Conservation (phyloP, 2,797 vertebrate genomes). For the Pterois miles region DNA sequence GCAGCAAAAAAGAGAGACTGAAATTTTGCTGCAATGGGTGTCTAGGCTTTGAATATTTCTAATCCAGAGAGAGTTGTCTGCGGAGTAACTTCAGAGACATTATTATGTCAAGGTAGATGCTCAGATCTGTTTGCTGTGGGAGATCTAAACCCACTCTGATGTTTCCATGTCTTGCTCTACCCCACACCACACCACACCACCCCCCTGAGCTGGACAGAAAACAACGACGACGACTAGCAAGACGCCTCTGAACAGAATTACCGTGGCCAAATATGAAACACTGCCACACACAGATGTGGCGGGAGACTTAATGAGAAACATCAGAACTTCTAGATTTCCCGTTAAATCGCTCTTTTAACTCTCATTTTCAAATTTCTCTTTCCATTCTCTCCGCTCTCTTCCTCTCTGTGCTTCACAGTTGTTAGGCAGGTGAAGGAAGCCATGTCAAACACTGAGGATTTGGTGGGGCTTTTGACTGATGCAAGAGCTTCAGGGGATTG, state of each 20-base stretch:
- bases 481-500: slow-evolving; percentile 71
- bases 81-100: slow-evolving; percentile 46
- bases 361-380: neutral
- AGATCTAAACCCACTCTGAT: slow-evolving; percentile 59
- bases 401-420: slow-evolving; percentile 39
- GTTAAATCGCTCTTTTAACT: neutral
- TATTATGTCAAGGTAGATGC: slow-evolving; percentile 46
- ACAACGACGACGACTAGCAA: neutral
- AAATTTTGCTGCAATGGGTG: slow-evolving; percentile 24
- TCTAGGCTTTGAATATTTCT: slow-evolving; percentile 44
- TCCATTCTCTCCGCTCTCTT: neutral
- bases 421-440: slow-evolving; percentile 69
- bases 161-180: slow-evolving; percentile 18
- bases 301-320: slow-evolving; percentile 23
- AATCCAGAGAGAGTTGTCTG: slow-evolving; percentile 37
- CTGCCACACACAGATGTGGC: neutral
- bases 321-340: slow-evolving; percentile 17
- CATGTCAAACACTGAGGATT: slow-evolving; percentile 63
- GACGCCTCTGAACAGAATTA: slow-evolving; percentile 12
- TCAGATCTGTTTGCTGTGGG: slow-evolving; percentile 36
- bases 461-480: slow-evolving; percentile 63
- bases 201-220: slow-evolving; percentile 6
- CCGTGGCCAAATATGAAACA: slow-evolving; percentile 7
- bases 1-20: slow-evolving; percentile 9
- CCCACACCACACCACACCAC: neutral